phyloP scores from a whole-genome alignment of 2,888 invertebrate genomes.

The Gastrophysa polygoni region DNA sequence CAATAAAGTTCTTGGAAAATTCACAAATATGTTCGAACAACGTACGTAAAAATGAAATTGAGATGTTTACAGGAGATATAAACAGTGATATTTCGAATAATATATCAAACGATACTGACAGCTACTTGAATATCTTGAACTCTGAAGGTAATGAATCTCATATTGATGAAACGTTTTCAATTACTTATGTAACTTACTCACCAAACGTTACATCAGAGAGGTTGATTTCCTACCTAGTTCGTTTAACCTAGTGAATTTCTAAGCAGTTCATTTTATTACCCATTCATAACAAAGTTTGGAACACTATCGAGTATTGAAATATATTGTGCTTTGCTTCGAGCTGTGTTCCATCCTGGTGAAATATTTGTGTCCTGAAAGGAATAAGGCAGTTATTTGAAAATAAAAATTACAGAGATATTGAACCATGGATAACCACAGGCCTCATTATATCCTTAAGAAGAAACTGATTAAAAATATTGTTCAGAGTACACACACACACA shows the following conservation, averaged over 20 bases:
- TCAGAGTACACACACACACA: not conserved
- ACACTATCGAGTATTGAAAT: no score
- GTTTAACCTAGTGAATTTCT: no score
- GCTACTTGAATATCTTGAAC: not conserved
- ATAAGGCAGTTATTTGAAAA: not conserved
- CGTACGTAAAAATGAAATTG: not conserved
- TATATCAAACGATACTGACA: no score
- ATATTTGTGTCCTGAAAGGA: not conserved
- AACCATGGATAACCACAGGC: constrained; percentile 6
- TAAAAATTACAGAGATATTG: constrained; percentile 3
- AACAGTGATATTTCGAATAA: constrained; percentile 1
- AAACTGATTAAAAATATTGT: not conserved
- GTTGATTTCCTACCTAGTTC: no score
- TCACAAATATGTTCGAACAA: not conserved
- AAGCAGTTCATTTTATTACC: no score
- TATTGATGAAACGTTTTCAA: no score
- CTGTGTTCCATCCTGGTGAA: not conserved
- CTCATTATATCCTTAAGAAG: constrained; percentile 10
- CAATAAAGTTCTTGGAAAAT: no score
- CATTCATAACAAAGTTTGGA: no score
- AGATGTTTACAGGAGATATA: not conserved
- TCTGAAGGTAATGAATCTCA: no score
- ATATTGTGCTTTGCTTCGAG: no score
- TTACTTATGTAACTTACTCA: not conserved
- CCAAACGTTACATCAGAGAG: not conserved